Conservation (phyloP, 2,888 invertebrate genomes). For the Fissipunctia ypsillon region DNA sequence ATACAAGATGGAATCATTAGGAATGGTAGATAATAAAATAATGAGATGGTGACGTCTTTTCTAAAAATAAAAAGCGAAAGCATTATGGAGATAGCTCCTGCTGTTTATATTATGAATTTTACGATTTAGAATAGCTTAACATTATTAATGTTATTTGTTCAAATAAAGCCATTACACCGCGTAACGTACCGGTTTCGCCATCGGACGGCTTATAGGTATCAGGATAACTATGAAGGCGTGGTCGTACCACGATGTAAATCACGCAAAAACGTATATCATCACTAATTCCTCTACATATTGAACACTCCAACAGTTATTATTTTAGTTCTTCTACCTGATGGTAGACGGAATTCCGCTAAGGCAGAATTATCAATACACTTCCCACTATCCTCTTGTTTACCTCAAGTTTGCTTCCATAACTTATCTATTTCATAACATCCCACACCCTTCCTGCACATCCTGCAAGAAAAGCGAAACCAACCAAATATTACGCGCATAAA, state of each 20-base stretch:
- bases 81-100: slow-evolving; percentile 11
- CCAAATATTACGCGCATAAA: slow-evolving; percentile 1
- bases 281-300: not conserved
- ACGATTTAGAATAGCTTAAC: slow-evolving; percentile 17
- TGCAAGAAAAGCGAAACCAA: not conserved
- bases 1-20: slow-evolving; percentile 3
- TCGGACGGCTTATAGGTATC: not conserved
- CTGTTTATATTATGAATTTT: slow-evolving; percentile 36
- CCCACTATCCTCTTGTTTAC: not conserved
- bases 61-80: slow-evolving; percentile 44
- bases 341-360: not conserved
- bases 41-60: not conserved
- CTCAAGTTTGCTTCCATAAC: not conserved
- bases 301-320: not conserved
- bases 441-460: not conserved
- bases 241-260: too few species aligned
- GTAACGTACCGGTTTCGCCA: slow-evolving; percentile 14
- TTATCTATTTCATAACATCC: slow-evolving; percentile 6
- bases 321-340: not conserved
- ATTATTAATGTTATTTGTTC: slow-evolving; percentile 1
- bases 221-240: slow-evolving; percentile 10
- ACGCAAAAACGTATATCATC: not conserved
- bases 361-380: not conserved
- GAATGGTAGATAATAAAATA: slow-evolving; percentile 6
- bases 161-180: slow-evolving; percentile 24